These are phyloP conservation scores for Asarcornis scutulata DNA, from an alignment of 2,113 vertebrate species.

Conservation along the genomic window DNA sequence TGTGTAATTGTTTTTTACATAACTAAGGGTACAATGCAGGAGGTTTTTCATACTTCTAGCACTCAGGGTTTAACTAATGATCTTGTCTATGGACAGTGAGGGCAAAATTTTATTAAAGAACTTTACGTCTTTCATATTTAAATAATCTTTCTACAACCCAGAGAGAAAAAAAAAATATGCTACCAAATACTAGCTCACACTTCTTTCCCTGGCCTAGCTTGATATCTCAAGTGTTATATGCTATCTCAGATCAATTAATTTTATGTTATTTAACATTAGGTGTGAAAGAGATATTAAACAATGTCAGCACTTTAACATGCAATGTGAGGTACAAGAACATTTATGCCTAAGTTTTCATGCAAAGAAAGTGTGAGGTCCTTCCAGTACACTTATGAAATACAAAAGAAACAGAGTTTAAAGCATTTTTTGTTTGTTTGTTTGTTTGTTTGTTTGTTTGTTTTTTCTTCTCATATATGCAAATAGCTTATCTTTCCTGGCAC, in stretches of 20 bases:
- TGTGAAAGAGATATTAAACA: neutral
- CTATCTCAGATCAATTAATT: neutral
- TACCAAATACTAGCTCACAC: neutral
- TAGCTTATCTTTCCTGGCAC: neutral
- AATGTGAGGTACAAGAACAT: neutral
- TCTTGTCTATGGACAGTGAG: neutral
- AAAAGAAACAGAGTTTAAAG: neutral
- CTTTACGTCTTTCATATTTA: neutral
- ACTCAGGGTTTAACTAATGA: neutral
- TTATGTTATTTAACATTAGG: neutral
- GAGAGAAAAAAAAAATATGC: neutral
- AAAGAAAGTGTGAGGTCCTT: neutral
- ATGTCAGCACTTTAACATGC: neutral
- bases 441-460: neutral
- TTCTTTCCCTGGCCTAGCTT: neutral
- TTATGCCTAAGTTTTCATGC: neutral
- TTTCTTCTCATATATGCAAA: neutral
- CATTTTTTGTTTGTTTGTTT: neutral
- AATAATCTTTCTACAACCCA: neutral
- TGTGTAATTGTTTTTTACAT: neutral
- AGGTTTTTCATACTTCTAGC: neutral
- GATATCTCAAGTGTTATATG: neutral
- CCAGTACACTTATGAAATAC: neutral
- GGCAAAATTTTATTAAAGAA: neutral
- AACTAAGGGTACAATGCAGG: neutral